Conservation (phyloP, 2,888 invertebrate genomes). For the Germaria angustata region DNA sequence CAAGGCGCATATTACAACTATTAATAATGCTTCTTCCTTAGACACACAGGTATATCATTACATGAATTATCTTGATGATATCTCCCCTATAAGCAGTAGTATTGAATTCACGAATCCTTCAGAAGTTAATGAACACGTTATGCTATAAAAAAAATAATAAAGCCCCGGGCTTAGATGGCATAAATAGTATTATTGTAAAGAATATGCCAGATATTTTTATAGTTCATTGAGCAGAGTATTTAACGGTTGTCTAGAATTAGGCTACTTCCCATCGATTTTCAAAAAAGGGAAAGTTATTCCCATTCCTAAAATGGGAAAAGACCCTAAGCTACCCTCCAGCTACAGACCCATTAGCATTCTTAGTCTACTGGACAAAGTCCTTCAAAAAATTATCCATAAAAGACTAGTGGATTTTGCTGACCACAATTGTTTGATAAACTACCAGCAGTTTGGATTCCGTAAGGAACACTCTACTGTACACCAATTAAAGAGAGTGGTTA, state of each 20-base stretch:
- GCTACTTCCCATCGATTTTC: too few relatives aligned
- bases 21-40: background rate
- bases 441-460: background rate
- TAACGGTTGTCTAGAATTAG: too few relatives aligned
- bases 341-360: background rate
- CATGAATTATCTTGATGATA: background rate
- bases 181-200: background rate
- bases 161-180: too few relatives aligned
- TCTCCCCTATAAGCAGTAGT: background rate
- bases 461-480: slow-evolving; percentile 14
- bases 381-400: background rate
- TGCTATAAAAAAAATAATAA: background rate
- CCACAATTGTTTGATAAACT: too few relatives aligned
- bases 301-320: too few relatives aligned
- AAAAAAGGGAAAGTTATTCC: too few relatives aligned
- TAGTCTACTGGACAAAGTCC: background rate
- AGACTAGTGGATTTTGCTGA: too few relatives aligned
- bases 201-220: background rate
- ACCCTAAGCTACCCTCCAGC: background rate
- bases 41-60: background rate
- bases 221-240: background rate
- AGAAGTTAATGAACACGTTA: background rate
- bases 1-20: background rate
- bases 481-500: slow-evolving; percentile 26
- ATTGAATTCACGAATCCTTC: background rate